phyloP scores from a whole-genome alignment of 2,113 vertebrate species.

The Coptodon rendalli region DNA sequence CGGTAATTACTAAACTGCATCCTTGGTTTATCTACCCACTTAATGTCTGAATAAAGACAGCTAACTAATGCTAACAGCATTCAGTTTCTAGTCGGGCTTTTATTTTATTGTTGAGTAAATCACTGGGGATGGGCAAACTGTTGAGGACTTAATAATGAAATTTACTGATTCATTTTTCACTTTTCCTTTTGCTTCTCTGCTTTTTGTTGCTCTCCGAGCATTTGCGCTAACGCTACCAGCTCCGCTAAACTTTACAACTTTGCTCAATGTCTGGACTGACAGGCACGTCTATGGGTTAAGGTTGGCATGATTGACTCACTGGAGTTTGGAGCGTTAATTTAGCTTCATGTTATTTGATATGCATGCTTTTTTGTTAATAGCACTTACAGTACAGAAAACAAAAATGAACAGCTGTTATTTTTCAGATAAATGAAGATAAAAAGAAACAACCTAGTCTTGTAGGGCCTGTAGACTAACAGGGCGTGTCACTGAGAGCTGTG shows the following conservation, averaged over 20 bases:
- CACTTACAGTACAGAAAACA: neutral
- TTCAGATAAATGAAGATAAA: neutral
- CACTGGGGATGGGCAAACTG: neutral
- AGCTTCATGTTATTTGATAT: neutral
- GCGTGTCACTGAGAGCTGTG: neutral
- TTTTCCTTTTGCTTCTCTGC: neutral
- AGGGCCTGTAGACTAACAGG: neutral
- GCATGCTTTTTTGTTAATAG: neutral
- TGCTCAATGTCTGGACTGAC: neutral
- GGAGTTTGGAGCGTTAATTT: neutral
- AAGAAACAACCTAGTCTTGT: neutral
- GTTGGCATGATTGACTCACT: neutral
- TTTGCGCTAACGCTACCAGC: neutral
- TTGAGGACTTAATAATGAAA: neutral
- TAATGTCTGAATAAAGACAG: neutral
- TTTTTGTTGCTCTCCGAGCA: neutral
- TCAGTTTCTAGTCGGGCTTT: neutral
- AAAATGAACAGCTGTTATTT: neutral
- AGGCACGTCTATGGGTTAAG: neutral
- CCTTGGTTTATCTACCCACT: neutral
- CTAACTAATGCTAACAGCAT: neutral
- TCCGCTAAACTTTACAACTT: neutral
- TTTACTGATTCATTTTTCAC: neutral
- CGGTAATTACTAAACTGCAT: neutral
- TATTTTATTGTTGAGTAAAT: neutral